These are phyloP conservation scores for Stictocephala bisonia DNA, from an alignment of 2,888 invertebrate species.

Conservation along the genomic window DNA sequence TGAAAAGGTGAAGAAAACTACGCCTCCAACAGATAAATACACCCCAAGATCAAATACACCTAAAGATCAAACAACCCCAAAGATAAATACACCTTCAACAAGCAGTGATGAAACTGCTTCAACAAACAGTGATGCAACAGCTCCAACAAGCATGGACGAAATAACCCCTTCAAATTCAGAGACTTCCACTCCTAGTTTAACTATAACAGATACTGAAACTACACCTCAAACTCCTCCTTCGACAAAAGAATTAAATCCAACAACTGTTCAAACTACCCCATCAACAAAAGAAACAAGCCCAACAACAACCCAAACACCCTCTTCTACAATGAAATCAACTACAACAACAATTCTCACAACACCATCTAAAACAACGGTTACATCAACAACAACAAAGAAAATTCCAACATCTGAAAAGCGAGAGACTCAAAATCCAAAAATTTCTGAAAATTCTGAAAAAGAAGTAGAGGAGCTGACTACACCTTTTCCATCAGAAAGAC, in stretches of 20 bases:
- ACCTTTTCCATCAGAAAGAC: conserved; percentile 22
- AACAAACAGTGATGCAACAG: no score
- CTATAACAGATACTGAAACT: background rate
- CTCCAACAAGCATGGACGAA: no score
- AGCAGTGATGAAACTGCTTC: no score
- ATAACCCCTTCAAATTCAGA: no score
- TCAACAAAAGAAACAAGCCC: background rate
- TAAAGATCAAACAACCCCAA: background rate
- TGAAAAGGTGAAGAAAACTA: background rate
- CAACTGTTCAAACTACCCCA: background rate
- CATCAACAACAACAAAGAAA: conserved; percentile 24
- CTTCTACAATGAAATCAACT: conserved; percentile 12
- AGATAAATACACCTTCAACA: background rate
- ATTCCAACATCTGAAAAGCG: conserved; percentile 18
- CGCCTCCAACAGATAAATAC: background rate
- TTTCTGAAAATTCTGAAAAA: conserved; percentile 3
- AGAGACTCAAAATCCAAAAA: conserved; percentile 17
- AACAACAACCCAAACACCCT: background rate
- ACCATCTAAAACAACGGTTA: no score
- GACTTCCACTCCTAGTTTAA: no score
- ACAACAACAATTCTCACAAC: no score
- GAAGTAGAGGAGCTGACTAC: conserved; percentile 35
- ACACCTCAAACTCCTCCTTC: background rate
- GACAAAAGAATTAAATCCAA: background rate
- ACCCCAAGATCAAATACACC: background rate